Base-by-base conservation (phyloP, 2,113 vertebrate genomes). In the Protobothrops flavoviridis region DNA sequence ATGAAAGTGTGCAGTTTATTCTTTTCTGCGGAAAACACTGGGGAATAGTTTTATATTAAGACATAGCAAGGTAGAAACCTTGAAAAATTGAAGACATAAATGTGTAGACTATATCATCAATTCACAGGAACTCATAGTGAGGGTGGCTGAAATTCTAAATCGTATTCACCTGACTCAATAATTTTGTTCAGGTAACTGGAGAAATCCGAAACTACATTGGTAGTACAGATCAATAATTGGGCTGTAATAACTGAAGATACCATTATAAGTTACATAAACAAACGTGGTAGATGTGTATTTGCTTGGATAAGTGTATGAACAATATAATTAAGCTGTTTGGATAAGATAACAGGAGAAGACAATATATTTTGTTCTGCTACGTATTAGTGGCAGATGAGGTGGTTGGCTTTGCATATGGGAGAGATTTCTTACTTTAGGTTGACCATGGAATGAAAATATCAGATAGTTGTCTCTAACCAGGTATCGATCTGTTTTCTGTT, bases 1-100 rank as follows among this genome's bases (percentile, higher is more conserved):
- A 90, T 86, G 88, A 61, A 85, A 90, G 88, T 93, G 55, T 90
- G 55, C 43, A 90, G 93, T 64, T 92, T 92, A 86, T 94, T 90
- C 50, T 85, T 85, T 92, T 86, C 48, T 53, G 45, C 24, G 59
- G 50, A 50, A 93, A 87, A 69, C 59, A 74, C 81, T 48, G 92
- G 91, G 91, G 88, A 90, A 90, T 92, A 69, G 88, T 57, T 87
- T 90, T 95, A 53, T 93, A 55, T 61, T 89, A 94, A 87, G 74
- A 59, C 87, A 86, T 89, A 89, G 89, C 94, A 6, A 92, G 74
- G 91, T 91, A 85, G 92, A 88, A 92, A 90, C 61, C 50, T 87
- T 87, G 91, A 95, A 92, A 91, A 15, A 61, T 3, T 17, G 93
- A 93, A 91, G 95, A 85, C 2, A 90, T 21, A 92, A 94, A 94